Conservation (phyloP, 2,797 vertebrate genomes). For the Tapirus indicus region DNA sequence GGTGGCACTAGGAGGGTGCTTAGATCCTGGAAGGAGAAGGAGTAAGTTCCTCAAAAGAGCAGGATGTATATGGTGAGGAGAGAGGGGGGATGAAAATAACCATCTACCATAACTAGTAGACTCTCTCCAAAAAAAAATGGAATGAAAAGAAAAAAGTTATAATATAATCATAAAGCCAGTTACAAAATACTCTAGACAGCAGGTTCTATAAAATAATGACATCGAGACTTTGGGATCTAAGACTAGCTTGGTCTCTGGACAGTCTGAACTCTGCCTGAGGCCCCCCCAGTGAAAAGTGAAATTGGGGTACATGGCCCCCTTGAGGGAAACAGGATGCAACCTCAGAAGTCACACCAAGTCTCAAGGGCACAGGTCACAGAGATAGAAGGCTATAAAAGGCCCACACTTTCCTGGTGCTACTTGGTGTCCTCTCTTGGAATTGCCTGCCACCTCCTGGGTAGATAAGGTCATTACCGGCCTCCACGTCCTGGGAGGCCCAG, state of each 20-base stretch:
- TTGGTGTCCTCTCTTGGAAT: neutral
- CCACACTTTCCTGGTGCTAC: neutral
- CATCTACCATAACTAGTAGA: neutral
- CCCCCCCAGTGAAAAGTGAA: neutral
- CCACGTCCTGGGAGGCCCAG: neutral
- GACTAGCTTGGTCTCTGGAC: neutral
- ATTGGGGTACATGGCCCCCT: neutral
- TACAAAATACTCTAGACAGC: neutral
- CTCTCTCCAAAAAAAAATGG: neutral
- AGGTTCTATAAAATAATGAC: neutral
- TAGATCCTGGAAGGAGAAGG: neutral
- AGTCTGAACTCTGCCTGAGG: neutral
- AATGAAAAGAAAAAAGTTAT: neutral
- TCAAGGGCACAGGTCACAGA: neutral
- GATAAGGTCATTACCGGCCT: neutral
- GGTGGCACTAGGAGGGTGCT: neutral
- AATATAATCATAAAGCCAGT: neutral
- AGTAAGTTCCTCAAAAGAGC: neutral
- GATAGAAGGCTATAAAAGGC: neutral
- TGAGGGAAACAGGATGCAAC: neutral
- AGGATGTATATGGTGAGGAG: neutral
- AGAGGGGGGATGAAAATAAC: neutral
- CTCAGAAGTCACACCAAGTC: neutral
- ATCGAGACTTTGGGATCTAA: neutral
- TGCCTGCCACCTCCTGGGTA: constrained; percentile 76